Percentiles rank a stretch among this genome's conserved stretches.
These are phyloP conservation scores for Brachycybe producta DNA, from an alignment of 2,888 invertebrate species.

Conservation along the genomic window DNA sequence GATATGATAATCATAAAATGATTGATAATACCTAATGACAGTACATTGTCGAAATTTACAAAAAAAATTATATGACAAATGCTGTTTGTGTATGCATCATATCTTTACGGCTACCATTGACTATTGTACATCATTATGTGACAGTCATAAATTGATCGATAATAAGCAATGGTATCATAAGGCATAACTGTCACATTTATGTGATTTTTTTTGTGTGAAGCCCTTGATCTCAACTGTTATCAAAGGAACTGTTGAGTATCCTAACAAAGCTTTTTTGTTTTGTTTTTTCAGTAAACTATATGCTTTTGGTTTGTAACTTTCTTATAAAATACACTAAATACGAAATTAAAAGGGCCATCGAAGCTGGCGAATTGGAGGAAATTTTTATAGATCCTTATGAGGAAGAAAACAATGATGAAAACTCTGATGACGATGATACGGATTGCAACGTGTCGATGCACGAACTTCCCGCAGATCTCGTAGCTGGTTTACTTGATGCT, in stretches of 20 bases:
- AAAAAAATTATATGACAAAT: too few species aligned
- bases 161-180: too few species aligned
- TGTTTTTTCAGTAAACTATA: neutral
- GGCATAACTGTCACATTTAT: too few species aligned
- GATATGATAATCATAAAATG: too few species aligned
- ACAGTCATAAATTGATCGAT: too few species aligned
- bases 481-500: constrained; percentile 9
- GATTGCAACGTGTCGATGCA: neutral
- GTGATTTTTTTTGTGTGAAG: too few species aligned
- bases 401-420: neutral
- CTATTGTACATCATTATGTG: too few species aligned
- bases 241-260: neutral
- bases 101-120: too few species aligned
- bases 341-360: neutral
- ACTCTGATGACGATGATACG: neutral
- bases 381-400: neutral
- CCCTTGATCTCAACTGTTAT: too few species aligned
- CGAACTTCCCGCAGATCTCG: neutral
- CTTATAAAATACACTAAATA: constrained; percentile 2
- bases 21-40: too few species aligned
- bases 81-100: too few species aligned
- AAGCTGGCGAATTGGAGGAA: neutral
- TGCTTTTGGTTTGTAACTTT: neutral
- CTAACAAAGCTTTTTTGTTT: neutral
- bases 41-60: too few species aligned